Conservation (phyloP, 1,140 invertebrate species). For the Probaryconus sp. region DNA sequence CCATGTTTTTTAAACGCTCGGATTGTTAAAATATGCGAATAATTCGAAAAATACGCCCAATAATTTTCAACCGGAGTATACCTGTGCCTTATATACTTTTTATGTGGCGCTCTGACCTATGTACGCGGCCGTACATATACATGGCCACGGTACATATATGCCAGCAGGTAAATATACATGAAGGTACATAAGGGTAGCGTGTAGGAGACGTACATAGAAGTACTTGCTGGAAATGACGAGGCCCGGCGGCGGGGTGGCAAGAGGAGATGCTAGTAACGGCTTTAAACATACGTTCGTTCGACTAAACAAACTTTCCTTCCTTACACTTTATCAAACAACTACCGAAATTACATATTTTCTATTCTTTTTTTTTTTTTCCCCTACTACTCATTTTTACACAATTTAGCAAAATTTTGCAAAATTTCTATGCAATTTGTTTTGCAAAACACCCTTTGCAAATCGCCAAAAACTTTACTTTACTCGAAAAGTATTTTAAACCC, state of each 20-base stretch:
- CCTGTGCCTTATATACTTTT: conserved; percentile 62
- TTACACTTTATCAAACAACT: too few relatives aligned
- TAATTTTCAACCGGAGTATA: conserved; percentile 61
- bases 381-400: too few relatives aligned
- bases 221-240: conserved; percentile 77
- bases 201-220: conserved; percentile 77
- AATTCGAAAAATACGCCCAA: conserved; percentile 63
- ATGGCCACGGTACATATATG: conserved; percentile 40
- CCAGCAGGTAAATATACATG: conserved; percentile 68
- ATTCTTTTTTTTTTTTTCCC: too few relatives aligned
- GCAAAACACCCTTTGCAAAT: too few relatives aligned
- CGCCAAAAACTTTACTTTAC: too few relatives aligned
- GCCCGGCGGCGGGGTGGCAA: conserved; percentile 66
- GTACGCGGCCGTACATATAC: conserved; percentile 42
- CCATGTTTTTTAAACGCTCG: conserved; percentile 26
- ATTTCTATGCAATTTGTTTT: too few relatives aligned
- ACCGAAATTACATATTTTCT: too few relatives aligned
- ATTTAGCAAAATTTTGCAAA: too few relatives aligned
- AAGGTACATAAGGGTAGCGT: conserved; percentile 74
- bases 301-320: conserved; percentile 56
- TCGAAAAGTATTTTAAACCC: too few relatives aligned
- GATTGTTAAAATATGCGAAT: conserved; percentile 57
- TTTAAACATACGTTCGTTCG: conserved; percentile 60
- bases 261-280: conserved; percentile 51
- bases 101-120: conserved; percentile 59